These are phyloP conservation scores for Hapalemur alaotrensis DNA, from an alignment of 2,797 vertebrate genomes.

Conservation along the genomic window DNA sequence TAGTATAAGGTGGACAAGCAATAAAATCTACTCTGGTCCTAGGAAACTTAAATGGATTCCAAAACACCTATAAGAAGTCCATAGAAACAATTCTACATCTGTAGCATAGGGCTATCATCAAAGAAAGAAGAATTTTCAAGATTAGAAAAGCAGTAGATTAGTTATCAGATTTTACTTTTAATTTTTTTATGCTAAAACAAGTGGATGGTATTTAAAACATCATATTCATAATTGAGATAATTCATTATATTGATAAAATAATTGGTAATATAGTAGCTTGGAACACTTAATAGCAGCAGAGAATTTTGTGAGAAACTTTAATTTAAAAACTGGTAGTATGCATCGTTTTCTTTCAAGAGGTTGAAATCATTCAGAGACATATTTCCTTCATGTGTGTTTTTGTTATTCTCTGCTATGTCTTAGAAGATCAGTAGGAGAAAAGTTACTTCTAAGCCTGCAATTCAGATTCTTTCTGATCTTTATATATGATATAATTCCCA, in stretches of 20 bases:
- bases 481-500: not conserved
- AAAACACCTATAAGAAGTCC: constrained; percentile 46
- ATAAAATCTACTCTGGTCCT: constrained; percentile 9
- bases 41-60: constrained; percentile 45
- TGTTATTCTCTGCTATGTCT: not conserved
- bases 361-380: not conserved
- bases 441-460: not conserved
- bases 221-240: not conserved
- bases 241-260: not conserved
- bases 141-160: not conserved
- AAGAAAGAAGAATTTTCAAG: not conserved
- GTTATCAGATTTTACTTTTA: not conserved
- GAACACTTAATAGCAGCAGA: constrained; percentile 30
- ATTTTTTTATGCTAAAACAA: not conserved
- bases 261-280: not conserved
- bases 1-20: not conserved
- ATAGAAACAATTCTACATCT: not conserved
- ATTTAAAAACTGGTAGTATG: constrained; percentile 9
- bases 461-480: not conserved
- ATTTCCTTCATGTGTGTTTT: not conserved
- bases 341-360: not conserved
- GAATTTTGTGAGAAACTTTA: constrained; percentile 5
- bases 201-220: not conserved
- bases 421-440: not conserved
- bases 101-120: not conserved